Base-by-base conservation (phyloP, 2,113 vertebrate species). In the Oryzias melastigma region DNA sequence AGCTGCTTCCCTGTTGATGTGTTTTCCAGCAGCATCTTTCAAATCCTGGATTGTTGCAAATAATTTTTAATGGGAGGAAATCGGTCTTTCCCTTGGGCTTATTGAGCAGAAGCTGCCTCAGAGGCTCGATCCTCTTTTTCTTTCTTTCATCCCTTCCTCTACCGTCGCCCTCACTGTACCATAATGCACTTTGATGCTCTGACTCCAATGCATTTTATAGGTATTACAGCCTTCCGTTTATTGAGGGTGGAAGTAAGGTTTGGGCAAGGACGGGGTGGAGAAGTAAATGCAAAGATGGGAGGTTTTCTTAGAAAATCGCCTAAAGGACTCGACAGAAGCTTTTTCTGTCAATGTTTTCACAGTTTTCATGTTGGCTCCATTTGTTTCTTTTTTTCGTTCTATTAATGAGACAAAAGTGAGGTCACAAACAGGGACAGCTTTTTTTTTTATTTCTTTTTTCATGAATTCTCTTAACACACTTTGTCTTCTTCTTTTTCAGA, bases 61-160 rank as follows among this genome's bases (percentile, higher is more conserved):
- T 80, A 72, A 69, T 80, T 53, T 72, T 85, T 90, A 90, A 90
- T 87, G 82, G 84, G 71, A 87, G 84, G 85, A 90, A 90, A 88
- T 85, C 61, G 61, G 61, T 70, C 43, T 73, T 41, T 85, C 86
- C 77, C 86, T 52, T n/a, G 82, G 78, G 86, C 75, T 71, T 78
- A 49, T 63, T 75, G 64, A 65, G 48, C 54, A 25, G 64, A 67
- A 47, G 62, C 73, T 79, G 68, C 49, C 68, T 48, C 40, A 25
- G 15, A 19, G 61, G 57, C 57, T 82, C 52, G 67, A 52, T 61
- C 50, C 68, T 62, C 48, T 53, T 46, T 50, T 35, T 5, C 25
- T 3, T 16, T 43, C 60, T 1, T 64, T 29, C 60, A 42, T 45
- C 25, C 56, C 20, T 43, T 55, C 62, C 51, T 47, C 44, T 5